A percentile compares a stretch with the other conserved stretches of the same genome.
These are phyloP conservation scores for Amphimallon solstitiale DNA, from an alignment of 2,888 invertebrate species.

Conservation along the genomic window DNA sequence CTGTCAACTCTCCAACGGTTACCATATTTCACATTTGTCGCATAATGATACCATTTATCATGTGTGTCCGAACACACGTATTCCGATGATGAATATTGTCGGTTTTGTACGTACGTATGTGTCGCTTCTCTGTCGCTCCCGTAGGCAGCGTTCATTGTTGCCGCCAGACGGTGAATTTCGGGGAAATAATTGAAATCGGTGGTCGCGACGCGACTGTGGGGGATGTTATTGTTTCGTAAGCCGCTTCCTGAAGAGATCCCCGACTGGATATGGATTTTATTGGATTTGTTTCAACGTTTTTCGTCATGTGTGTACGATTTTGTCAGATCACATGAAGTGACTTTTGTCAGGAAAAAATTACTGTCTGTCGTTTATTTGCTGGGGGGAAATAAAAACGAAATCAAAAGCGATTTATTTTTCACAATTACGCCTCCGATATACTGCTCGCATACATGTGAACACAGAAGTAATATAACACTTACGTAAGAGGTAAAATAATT, in stretches of 20 bases:
- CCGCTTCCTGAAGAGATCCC: slow-evolving; percentile 7
- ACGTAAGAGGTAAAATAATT: no score
- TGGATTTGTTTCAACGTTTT: slow-evolving; percentile 22
- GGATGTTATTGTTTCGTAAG: slow-evolving; percentile 6
- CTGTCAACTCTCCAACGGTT: slow-evolving; percentile 45
- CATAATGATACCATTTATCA: slow-evolving; percentile 52
- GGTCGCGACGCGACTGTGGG: background rate
- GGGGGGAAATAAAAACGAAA: background rate
- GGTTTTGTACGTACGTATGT: background rate
- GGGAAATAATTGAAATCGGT: slow-evolving; percentile 15
- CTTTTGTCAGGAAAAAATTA: slow-evolving; percentile 21
- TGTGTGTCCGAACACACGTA: slow-evolving; percentile 42
- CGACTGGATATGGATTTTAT: slow-evolving; percentile 20
- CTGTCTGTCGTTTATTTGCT: slow-evolving; percentile 16
- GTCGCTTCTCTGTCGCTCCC: background rate
- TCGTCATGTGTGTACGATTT: slow-evolving; percentile 6
- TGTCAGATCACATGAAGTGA: slow-evolving; percentile 21
- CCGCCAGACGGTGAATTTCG: background rate
- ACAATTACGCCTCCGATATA: no score
- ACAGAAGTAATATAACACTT: no score
- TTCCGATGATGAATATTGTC: slow-evolving; percentile 28
- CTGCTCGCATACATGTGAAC: no score
- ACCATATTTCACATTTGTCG: slow-evolving; percentile 51
- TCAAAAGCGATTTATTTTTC: no score
- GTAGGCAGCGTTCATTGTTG: background rate